Evolutionary conservation across 2,113 vertebrate species (phyloP).

Genomic region (Lota lota): DNA sequence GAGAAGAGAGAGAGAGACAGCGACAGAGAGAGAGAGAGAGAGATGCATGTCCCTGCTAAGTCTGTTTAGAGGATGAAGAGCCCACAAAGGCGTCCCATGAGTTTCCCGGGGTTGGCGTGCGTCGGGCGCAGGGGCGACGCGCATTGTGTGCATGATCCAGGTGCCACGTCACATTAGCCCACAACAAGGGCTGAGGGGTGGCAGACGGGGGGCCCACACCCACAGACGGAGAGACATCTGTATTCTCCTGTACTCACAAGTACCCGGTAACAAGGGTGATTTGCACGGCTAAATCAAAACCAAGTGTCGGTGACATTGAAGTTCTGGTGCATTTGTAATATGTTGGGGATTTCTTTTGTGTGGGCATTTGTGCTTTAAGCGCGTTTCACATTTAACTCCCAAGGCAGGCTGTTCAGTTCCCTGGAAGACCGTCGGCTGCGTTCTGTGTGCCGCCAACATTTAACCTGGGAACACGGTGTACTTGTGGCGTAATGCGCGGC

Average conservation of each 20-base stretch:
- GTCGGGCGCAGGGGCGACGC: slow-evolving; percentile 50
- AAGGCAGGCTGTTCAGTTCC: slow-evolving; percentile 49
- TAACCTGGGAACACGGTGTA: no score
- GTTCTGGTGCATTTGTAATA: slow-evolving; percentile 40
- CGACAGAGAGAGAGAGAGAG: slow-evolving; percentile 1
- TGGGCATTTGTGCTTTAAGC: slow-evolving; percentile 3
- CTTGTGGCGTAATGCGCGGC: slow-evolving; percentile 49
- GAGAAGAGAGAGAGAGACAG: slow-evolving; percentile 1
- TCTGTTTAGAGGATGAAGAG: slow-evolving; percentile 56
- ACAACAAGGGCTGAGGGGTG: slow-evolving; percentile 66
- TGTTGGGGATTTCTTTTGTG: slow-evolving; percentile 22
- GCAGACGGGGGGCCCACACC: slow-evolving; percentile 45
- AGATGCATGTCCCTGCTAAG: slow-evolving; percentile 46
- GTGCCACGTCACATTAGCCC: slow-evolving; percentile 62
- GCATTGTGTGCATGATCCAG: slow-evolving; percentile 55
- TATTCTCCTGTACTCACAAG: slow-evolving; percentile 51
- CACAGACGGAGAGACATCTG: slow-evolving; percentile 43
- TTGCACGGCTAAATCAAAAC: slow-evolving; percentile 75
- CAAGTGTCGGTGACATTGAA: slow-evolving; percentile 64
- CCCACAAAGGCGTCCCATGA: slow-evolving; percentile 62
- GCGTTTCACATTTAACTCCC: slow-evolving; percentile 32
- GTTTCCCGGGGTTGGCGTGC: slow-evolving; percentile 65
- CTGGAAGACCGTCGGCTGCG: slow-evolving; percentile 25
- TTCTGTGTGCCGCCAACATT: no score
- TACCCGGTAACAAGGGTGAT: slow-evolving; percentile 71